phyloP scores from a whole-genome alignment of 2,797 vertebrate species.

The Corythornis leucogaster region DNA sequence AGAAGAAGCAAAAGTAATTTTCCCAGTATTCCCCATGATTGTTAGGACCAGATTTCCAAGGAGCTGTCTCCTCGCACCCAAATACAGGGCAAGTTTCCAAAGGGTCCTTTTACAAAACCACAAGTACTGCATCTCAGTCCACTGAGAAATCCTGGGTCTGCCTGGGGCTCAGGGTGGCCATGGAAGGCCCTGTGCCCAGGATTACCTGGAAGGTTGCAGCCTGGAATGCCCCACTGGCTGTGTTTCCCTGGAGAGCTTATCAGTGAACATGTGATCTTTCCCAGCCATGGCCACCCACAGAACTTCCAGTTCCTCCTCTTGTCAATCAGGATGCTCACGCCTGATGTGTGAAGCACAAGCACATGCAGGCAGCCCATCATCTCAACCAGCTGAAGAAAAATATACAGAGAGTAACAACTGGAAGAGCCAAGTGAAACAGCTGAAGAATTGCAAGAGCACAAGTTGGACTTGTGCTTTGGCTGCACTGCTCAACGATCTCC shows the following conservation, averaged over 20 bases:
- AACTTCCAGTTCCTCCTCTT: slow-evolving; percentile 12
- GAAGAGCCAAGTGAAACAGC: neutral
- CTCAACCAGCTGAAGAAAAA: neutral
- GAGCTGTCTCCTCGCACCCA: neutral
- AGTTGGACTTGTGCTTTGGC: neutral
- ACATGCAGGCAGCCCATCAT: neutral
- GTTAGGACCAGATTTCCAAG: neutral
- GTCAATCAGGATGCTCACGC: neutral
- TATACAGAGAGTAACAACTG: neutral
- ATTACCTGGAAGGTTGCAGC: neutral
- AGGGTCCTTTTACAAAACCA: neutral
- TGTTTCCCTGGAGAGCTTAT: neutral
- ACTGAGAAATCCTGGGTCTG: neutral
- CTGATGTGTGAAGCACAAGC: neutral
- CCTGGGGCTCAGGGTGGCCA: neutral
- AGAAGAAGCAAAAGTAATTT: neutral
- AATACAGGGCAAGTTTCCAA: neutral
- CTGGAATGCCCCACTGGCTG: neutral
- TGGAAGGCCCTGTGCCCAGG: neutral
- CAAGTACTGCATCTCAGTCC: neutral
- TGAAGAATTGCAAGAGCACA: neutral
- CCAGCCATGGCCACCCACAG: neutral
- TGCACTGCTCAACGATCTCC: neutral
- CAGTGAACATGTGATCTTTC: neutral
- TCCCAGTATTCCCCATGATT: neutral